Evolutionary conservation across 2,888 invertebrate genomes (phyloP), one percentile per base, ranked within the genome.

Genomic region (Drosophila falleni): DNA sequence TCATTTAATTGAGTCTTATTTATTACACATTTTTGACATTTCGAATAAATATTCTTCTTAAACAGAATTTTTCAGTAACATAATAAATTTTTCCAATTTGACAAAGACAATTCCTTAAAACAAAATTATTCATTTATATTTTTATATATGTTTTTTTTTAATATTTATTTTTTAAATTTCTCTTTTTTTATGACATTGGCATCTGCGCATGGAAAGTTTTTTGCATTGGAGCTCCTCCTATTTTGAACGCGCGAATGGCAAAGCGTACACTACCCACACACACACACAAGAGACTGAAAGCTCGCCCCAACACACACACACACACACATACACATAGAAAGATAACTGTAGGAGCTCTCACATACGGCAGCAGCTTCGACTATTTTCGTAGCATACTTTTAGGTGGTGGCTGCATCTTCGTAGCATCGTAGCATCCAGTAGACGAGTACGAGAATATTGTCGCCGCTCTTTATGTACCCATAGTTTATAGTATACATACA

Each of bases 221-320:
- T 75, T 68, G 74, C 77, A 71, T 60, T 56, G 68, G 89, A 80
- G 90, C 91, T 90, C 90, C 90, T 91, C 90, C 90, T 91, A 90
- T 90, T 90, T 90, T 90, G 79, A 80, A 77, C 88, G 85, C 90
- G 85, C 90, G 90, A 90, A 91, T 90, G 89, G 89, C 83, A 71
- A 78, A 77, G 79, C 84, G 78, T 72, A 83, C 80, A 76, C 75
- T 77, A 79, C 68, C 74, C 65, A 39, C 66, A 66, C 65, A 71
- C 72, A 62, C 63, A 51, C 35, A 44, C 35, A 49, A 3, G 11
- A 29, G 54, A 47, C 55, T 8, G 5, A 72, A 74, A 72, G 72
- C 69, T 70, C 16, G 31, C 16, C 44, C 53, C 66, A 39, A 41
- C 67, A 61, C 53, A 68, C 42, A 65, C 39, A 72, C 29, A 58